Base-by-base conservation (phyloP, 2,888 invertebrate species). In the Dendrolimus pini region DNA sequence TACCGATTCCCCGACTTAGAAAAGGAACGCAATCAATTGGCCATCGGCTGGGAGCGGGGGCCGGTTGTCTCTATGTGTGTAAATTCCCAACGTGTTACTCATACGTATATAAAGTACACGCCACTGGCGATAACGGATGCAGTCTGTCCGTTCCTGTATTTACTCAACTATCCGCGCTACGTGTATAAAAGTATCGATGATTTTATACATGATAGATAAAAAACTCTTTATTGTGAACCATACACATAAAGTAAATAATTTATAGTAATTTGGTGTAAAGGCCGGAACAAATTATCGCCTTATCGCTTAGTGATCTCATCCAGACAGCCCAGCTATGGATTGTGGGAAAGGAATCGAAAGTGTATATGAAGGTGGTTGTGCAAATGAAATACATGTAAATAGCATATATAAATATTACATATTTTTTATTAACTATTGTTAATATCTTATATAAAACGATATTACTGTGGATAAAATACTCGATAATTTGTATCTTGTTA, bases 1-100 rank as follows among this genome's bases (percentile, higher is more conserved):
- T 47, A 47, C 47, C 9, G 9, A 47, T 47, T 47, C 47, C 47
- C 47, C 47, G 47, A 47, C 12, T 47, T 80, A 79, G 78, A 75
- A 77, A 75, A 72, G 71, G 76, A 69, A 72, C 76, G 75, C 78
- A 80, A 85, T 86, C 86, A 82, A 85, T 83, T 75, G 76, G 72
- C 76, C 80, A 84, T 83, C 78, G 65, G 66, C 67, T 69, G 71
- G 74, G 69, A 70, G 70, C 68, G 57, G 55, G 56, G 55, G 56
- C 53, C 59, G 53, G 55, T 55, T 53, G 59, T 52, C 18, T 41
- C 59, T 65, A 68, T 56, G 66, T 65, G 70, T 65, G 69, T 66
- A 67, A 63, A 65, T 60, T 54, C 14, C 53, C 53, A 52, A 58
- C 58, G 57, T 62, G 53, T 62, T 64, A 55, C 59, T 59, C 65